Evolutionary conservation across 2,113 vertebrate species (phyloP).

Genomic region (Alethe diademata): DNA sequence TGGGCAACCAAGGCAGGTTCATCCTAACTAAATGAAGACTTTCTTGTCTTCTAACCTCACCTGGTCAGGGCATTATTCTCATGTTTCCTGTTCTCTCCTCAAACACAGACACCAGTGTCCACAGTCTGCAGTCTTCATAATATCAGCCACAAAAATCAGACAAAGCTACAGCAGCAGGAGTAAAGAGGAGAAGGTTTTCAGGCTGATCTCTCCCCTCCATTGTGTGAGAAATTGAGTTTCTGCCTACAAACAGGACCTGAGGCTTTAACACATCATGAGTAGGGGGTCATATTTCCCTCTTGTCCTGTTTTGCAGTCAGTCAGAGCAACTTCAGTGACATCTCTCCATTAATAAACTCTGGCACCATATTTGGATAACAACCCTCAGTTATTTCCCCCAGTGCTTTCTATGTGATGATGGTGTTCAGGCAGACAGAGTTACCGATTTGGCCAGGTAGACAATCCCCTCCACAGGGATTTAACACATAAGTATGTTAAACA

Average conservation of each 20-base stretch:
- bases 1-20: background rate
- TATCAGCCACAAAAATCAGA: background rate
- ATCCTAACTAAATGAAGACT: background rate
- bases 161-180: background rate
- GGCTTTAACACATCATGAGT: background rate
- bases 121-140: background rate
- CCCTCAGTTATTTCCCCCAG: background rate
- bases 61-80: background rate
- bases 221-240: background rate
- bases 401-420: background rate
- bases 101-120: background rate
- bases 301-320: background rate
- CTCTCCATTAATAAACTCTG: background rate
- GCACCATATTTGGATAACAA: background rate
- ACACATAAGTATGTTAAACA: constrained; percentile 39
- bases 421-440: background rate
- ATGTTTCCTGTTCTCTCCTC: background rate
- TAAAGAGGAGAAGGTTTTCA: background rate
- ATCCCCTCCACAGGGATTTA: background rate
- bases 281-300: background rate
- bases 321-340: background rate
- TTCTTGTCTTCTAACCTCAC: background rate
- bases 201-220: background rate
- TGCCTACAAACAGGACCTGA: background rate
- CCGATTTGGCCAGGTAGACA: background rate